Evolutionary conservation across 2,888 invertebrate species (phyloP).

Genomic region (Napeogenes sylphis): DNA sequence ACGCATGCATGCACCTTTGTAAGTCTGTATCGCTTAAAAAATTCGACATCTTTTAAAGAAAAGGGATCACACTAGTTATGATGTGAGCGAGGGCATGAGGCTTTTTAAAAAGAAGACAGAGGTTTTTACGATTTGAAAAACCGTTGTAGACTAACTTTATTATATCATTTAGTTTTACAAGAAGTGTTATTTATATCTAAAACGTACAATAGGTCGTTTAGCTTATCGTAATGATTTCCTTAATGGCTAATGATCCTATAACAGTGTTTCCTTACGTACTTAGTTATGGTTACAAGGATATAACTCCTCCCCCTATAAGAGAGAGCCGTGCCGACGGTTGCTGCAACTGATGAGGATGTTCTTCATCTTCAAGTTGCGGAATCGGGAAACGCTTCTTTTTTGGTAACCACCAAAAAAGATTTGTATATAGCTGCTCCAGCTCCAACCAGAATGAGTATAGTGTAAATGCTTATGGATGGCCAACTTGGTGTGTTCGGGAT

Average conservation of each 20-base stretch:
- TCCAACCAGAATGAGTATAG: conserved; percentile 10
- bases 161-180: no score
- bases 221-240: no score
- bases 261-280: no score
- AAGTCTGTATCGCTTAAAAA: no score
- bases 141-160: no score
- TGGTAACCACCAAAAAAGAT: conserved; percentile 5
- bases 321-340: conserved; percentile 23
- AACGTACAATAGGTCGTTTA: no score
- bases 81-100: conserved; percentile 1
- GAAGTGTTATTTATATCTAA: no score
- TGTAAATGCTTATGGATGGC: conserved; percentile 19
- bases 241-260: no score
- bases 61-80: conserved; percentile 4
- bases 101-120: not conserved
- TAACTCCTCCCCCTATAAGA: conserved; percentile 27
- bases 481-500: conserved; percentile 17
- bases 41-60: no score
- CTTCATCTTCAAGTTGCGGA: conserved; percentile 9
- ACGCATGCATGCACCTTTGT: no score
- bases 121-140: no score
- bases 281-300: not conserved
- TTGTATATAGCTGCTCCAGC: conserved; percentile 11
- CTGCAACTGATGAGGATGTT: conserved; percentile 6
- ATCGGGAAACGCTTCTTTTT: conserved; percentile 1